phyloP scores from a whole-genome alignment of 2,888 invertebrate species.

The Cyclophora albipunctata region DNA sequence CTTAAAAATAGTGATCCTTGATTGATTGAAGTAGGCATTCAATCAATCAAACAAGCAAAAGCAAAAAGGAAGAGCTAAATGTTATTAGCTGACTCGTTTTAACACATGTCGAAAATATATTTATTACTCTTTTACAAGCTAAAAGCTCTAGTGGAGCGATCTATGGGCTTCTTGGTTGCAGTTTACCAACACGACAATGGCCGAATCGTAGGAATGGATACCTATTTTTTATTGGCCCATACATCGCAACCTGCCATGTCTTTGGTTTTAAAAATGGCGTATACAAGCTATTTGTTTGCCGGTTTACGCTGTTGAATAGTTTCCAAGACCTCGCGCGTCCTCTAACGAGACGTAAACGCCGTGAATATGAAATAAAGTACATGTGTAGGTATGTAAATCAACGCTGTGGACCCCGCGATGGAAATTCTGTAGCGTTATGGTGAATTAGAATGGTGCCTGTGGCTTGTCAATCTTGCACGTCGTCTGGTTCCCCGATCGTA shows the following conservation, averaged over 20 bases:
- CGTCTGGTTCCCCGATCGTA: conserved; percentile 71
- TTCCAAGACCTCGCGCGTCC: conserved; percentile 58
- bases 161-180: conserved; percentile 73
- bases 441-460: conserved; percentile 75
- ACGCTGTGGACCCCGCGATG: conserved; percentile 67
- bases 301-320: conserved; percentile 73
- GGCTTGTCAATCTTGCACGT: conserved; percentile 73
- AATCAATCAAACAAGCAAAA: too few relatives aligned
- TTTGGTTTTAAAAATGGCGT: conserved; percentile 78
- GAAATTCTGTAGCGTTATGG: conserved; percentile 71
- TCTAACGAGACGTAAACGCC: conserved; percentile 58
- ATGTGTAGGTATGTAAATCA: conserved; percentile 72
- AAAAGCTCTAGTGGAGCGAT: conserved; percentile 70
- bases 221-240: conserved; percentile 71
- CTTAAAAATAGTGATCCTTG: too few relatives aligned
- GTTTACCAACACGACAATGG: conserved; percentile 77
- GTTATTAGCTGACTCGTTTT: conserved; percentile 66
- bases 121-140: conserved; percentile 71
- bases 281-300: conserved; percentile 78
- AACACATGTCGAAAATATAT: conserved; percentile 68
- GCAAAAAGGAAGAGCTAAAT: conserved; percentile 27
- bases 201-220: conserved; percentile 70
- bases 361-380: conserved; percentile 75
- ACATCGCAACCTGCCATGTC: conserved; percentile 73
- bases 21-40: too few relatives aligned